Conservation (phyloP, 2,797 vertebrate species). For the Vipera ursinii region DNA sequence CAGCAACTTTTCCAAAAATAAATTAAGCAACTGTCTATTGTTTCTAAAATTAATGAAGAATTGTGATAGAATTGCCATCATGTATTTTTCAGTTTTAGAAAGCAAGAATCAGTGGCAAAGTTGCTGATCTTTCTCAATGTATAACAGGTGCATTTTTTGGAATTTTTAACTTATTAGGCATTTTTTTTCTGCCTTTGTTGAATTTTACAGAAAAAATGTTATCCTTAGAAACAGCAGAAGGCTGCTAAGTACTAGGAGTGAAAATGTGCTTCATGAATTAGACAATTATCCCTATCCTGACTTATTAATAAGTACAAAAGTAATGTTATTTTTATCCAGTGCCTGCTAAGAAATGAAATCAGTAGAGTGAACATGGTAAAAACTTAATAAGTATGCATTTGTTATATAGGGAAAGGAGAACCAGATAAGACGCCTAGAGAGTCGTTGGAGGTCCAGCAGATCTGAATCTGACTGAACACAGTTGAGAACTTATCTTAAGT, state of each 20-base stretch:
- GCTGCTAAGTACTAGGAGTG: neutral
- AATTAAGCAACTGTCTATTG: neutral
- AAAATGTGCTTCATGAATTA: neutral
- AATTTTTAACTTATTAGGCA: neutral
- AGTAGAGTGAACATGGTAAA: neutral
- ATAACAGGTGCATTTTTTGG: neutral
- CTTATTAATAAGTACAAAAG: constrained; percentile 13
- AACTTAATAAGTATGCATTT: constrained; percentile 33
- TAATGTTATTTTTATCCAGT: constrained; percentile 20
- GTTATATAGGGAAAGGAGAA: constrained; percentile 19
- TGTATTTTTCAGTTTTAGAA: neutral
- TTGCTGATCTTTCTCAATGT: neutral
- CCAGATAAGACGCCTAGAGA: neutral
- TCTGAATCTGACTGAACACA: too few species aligned
- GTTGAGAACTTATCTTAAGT: too few species aligned
- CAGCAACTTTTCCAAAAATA: neutral
- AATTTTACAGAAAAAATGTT: neutral
- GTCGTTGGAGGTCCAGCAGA: too few species aligned
- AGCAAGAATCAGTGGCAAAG: neutral
- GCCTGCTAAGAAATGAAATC: constrained; percentile 19
- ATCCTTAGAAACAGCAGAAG: neutral
- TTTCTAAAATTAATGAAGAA: neutral
- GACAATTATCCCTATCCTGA: constrained; percentile 20
- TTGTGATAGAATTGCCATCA: neutral
- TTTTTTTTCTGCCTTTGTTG: neutral